Conservation (phyloP, 2,113 vertebrate genomes). For the Cololabis saira region DNA sequence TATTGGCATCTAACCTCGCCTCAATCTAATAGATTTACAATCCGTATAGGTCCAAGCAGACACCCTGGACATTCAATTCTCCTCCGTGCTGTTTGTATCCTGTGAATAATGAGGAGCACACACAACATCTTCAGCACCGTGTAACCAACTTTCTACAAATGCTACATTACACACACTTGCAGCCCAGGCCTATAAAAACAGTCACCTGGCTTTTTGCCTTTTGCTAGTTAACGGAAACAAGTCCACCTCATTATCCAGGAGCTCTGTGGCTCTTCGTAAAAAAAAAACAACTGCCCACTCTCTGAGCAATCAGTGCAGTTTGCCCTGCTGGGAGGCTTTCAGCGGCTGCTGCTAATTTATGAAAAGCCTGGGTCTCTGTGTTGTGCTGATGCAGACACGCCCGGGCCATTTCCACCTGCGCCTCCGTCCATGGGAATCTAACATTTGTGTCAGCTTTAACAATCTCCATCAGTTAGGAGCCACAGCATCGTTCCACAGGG, state of each 20-base stretch:
- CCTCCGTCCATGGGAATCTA: constrained; percentile 56
- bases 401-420: constrained; percentile 56
- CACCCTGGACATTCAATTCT: constrained; percentile 26
- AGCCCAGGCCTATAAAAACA: constrained; percentile 36
- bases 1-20: constrained; percentile 58
- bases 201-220: background rate
- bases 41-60: constrained; percentile 12
- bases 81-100: constrained; percentile 29
- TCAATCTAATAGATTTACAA: constrained; percentile 59
- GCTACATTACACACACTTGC: constrained; percentile 17
- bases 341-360: constrained; percentile 60
- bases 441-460: constrained; percentile 47
- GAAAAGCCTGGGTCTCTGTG: constrained; percentile 51
- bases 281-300: constrained; percentile 3
- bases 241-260: constrained; percentile 15
- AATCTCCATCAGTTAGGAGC: constrained; percentile 25
- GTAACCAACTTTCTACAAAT: constrained; percentile 42
- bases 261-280: constrained; percentile 12
- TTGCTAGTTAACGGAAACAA: constrained; percentile 25
- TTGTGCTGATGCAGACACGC: constrained; percentile 76
- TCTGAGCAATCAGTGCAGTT: constrained; percentile 38
- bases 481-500: background rate
- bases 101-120: constrained; percentile 33
- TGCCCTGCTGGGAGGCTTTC: constrained; percentile 34
- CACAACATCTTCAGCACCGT: constrained; percentile 41